Percentiles rank a stretch among this genome's conserved stretches.
These are phyloP conservation scores for Horisme vitalbata DNA, from an alignment of 2,888 invertebrate genomes.

Conservation along the genomic window DNA sequence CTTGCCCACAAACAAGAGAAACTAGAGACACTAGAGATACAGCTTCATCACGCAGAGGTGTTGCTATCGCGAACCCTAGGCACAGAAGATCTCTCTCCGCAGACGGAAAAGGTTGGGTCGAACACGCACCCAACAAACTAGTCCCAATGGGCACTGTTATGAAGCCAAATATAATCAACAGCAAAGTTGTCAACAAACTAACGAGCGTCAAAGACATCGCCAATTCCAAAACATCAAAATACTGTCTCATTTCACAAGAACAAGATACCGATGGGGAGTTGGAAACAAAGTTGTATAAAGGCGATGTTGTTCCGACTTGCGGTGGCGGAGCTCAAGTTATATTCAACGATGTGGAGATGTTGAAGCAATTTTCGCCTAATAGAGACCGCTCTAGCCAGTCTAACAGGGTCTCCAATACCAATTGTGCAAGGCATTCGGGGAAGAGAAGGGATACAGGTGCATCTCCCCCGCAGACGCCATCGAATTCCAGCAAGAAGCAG, in stretches of 20 bases:
- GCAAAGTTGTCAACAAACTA: conserved; percentile 92
- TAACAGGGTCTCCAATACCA: conserved; percentile 49
- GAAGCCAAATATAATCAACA: conserved; percentile 91
- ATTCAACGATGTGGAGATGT: conserved; percentile 96
- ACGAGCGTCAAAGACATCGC: conserved; percentile 90
- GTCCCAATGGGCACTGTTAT: conserved; percentile 94
- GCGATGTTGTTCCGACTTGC: conserved; percentile 95
- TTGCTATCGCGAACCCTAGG: conserved; percentile 87
- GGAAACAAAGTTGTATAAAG: conserved; percentile 96
- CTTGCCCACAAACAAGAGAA: conserved; percentile 49
- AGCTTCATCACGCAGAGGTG: conserved; percentile 78
- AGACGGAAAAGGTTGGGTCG: conserved; percentile 91
- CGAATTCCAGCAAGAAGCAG: conserved; percentile 74
- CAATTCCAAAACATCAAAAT: conserved; percentile 89
- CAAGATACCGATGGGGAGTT: conserved; percentile 96
- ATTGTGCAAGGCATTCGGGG: conserved; percentile 70
- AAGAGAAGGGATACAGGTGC: conserved; percentile 66
- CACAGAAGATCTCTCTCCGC: conserved; percentile 92
- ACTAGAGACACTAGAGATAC: conserved; percentile 53
- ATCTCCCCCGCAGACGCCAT: conserved; percentile 72
- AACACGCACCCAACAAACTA: conserved; percentile 91
- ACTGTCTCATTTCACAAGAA: conserved; percentile 96
- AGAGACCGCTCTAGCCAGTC: conserved; percentile 47
- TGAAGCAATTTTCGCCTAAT: conserved; percentile 91
- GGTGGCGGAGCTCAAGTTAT: conserved; percentile 98